phyloP scores from a whole-genome alignment of 2,113 vertebrate species.

The Sturnira hondurensis region DNA sequence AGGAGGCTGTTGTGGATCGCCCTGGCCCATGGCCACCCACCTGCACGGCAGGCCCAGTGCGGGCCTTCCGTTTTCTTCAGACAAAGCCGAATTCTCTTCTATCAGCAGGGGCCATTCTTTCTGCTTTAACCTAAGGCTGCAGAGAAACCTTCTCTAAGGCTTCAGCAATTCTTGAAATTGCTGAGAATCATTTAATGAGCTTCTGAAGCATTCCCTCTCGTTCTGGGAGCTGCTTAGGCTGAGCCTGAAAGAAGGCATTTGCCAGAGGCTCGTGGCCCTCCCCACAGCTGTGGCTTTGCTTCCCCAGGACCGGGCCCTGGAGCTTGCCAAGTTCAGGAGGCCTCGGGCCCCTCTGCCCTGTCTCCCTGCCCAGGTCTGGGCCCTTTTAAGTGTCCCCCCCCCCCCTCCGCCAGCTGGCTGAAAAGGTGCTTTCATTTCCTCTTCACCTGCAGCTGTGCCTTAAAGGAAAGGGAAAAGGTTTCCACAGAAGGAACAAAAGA shows the following conservation, averaged over 20 bases:
- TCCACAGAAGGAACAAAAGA: not conserved
- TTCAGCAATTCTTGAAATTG: slow-evolving; percentile 58
- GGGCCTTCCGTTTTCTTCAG: not conserved
- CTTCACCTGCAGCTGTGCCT: not conserved
- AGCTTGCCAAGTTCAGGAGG: not conserved
- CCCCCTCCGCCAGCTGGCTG: not conserved
- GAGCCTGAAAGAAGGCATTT: not conserved
- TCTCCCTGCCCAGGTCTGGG: not conserved
- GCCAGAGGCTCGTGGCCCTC: not conserved
- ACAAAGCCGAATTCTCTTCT: not conserved
- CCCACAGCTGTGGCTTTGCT: not conserved
- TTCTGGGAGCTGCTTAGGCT: slow-evolving; percentile 23
- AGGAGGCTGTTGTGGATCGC: not conserved
- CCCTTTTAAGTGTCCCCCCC: not conserved
- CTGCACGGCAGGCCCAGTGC: not conserved
- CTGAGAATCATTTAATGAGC: slow-evolving; percentile 47
- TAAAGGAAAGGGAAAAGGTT: not conserved
- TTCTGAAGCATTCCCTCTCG: slow-evolving; percentile 28
- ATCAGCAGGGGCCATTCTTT: not conserved
- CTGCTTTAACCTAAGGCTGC: slow-evolving; percentile 16
- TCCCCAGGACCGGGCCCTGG: not conserved
- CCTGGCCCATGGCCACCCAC: rapidly evolving
- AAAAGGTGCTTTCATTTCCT: not conserved
- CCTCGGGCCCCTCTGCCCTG: not conserved
- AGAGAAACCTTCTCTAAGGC: not conserved